Evolutionary conservation across 2,888 invertebrate genomes (phyloP).

Genomic region (Trichacis sp.): DNA sequence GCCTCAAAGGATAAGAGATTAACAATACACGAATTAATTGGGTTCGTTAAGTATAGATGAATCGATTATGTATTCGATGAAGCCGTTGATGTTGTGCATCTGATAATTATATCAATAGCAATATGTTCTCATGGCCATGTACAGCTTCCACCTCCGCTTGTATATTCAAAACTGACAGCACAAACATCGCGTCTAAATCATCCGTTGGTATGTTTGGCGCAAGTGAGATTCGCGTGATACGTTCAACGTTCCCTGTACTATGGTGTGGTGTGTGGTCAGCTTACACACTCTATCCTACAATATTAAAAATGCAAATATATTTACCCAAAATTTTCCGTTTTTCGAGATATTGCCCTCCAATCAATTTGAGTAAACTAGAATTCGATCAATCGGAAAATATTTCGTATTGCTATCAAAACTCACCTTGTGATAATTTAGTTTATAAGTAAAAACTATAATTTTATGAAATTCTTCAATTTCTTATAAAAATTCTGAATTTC

Average conservation of each 20-base stretch:
- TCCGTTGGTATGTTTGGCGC: slow-evolving; percentile 1
- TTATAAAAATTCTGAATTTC: no score
- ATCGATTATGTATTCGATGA: slow-evolving; percentile 30
- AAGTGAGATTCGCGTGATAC: slow-evolving; percentile 11
- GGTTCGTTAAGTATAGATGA: slow-evolving; percentile 26
- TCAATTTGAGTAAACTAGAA: not conserved
- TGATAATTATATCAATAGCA: slow-evolving; percentile 18
- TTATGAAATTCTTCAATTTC: no score
- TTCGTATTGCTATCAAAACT: no score
- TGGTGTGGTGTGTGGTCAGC: slow-evolving; percentile 3
- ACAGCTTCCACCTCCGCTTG: slow-evolving; percentile 35
- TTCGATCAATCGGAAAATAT: not conserved
- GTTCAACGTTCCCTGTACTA: not conserved
- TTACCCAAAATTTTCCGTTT: slow-evolving; percentile 2
- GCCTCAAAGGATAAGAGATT: slow-evolving; percentile 15
- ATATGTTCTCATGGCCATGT: slow-evolving; percentile 10
- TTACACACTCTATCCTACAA: not conserved
- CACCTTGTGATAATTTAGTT: no score
- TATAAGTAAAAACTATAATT: no score
- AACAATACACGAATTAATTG: slow-evolving; percentile 31
- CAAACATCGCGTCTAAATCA: slow-evolving; percentile 30
- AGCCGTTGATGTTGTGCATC: slow-evolving; percentile 27
- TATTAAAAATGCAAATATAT: slow-evolving; percentile 10
- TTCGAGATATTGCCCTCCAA: not conserved
- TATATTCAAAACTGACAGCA: slow-evolving; percentile 38